phyloP scores from a whole-genome alignment of 92 coral and sea anemone species.

The Blastomussa wellsi region DNA sequence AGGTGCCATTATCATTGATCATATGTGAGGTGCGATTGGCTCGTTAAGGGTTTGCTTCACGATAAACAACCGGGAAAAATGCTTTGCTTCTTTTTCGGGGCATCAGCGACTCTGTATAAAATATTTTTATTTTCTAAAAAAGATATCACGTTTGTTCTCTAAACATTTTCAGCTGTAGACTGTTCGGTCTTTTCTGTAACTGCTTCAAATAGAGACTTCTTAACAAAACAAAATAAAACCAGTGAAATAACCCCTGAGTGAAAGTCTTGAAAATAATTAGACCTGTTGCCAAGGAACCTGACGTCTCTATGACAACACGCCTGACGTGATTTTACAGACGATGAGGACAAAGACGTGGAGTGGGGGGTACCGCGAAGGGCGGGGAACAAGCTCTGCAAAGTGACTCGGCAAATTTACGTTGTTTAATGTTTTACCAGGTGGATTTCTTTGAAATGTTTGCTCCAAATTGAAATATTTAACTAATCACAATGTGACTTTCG shows the following conservation, averaged over 20 bases:
- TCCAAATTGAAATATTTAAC: not conserved
- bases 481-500: not conserved
- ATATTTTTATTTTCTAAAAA: not conserved
- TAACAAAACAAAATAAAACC: not conserved
- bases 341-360: no score
- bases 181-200: slow-evolving; percentile 8
- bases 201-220: slow-evolving; percentile 4
- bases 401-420: no score
- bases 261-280: no score
- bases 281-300: not conserved
- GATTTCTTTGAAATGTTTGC: no score
- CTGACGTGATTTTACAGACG: not conserved
- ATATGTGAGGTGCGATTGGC: not conserved
- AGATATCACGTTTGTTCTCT: slow-evolving; percentile 2
- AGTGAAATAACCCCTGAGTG: not conserved
- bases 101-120: not conserved
- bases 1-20: not conserved
- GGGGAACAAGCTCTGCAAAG: no score
- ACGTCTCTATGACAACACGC: not conserved
- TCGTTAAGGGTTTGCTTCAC: not conserved
- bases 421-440: no score
- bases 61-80: not conserved
- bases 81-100: not conserved
- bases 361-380: no score
- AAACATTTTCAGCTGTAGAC: slow-evolving; percentile 8